Evolutionary conservation across 30 jellyfish, hydroid and myxozoan species (phyloP), one percentile per base, ranked within the genome.

Genomic region (Catostylus mosaicus): DNA sequence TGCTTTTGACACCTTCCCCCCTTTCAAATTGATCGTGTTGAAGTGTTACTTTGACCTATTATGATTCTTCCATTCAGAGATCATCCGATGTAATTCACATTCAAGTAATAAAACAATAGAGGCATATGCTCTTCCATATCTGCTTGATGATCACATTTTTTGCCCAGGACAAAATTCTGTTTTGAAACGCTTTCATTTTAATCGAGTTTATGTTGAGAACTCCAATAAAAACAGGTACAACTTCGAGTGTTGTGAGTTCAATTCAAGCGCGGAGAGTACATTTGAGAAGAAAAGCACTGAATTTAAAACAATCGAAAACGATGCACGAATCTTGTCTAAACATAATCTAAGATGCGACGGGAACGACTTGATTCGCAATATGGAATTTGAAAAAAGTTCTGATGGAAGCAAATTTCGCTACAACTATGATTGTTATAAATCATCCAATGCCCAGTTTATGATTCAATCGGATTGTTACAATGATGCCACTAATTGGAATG

Each of bases 401-500:
- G 46, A 30, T 26, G 33, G 48, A 10, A 22, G 30, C 27, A 47
- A 73, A 48, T 14, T 73, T n/a, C 73, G 67, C 72, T 73, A 73
- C 23, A 37, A 33, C 1, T 73, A 45, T 34, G 27, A 31, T 19
- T 73, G 84, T 34, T 31, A 26, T 19, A 26, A 6, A n/a, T 26
- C 45, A 30, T 30, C 69, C 47, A 30, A 73, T 29, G 36, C 11
- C 14, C 27, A 19, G 67, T 73, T 32, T 36, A 46, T 10, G 71
- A 3, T 14, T 0, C 84, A 46, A 11, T 30, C 67, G 3, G 30
- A 3, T 1, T 73, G 84, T 24, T 73, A 40, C 69, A 24, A 31
- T 3, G 20, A 23, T 24, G 36, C 20, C 70, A 46, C 73, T 10
- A 23, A 29, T 3, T 73, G 84, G 84, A 50, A 73, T n/a, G 84